Percentiles rank a stretch among this genome's conserved stretches.
Evolutionary conservation across 1,140 invertebrate genomes (phyloP).

Genomic region (Trachymyrmex cornetzi): DNA sequence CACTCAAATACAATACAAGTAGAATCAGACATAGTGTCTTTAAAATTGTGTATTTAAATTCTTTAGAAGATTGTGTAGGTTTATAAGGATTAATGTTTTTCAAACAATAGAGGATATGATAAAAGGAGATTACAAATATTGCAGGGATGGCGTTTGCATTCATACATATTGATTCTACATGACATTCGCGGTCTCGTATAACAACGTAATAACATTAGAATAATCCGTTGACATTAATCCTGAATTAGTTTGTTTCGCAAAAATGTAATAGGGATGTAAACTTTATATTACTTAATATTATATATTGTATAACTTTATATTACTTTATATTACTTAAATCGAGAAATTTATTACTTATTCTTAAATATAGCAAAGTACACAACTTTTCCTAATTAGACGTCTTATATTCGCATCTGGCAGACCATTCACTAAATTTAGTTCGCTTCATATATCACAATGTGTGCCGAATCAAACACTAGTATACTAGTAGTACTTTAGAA

Average conservation of each 20-base stretch:
- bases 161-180: neutral
- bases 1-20: too few relatives aligned
- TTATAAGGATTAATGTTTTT: too few relatives aligned
- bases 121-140: neutral
- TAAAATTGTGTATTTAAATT: too few relatives aligned
- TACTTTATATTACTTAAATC: neutral
- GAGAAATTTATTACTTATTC: neutral
- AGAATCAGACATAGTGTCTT: too few relatives aligned
- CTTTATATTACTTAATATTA: too few relatives aligned
- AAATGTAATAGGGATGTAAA: neutral
- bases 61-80: too few relatives aligned
- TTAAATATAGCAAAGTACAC: neutral
- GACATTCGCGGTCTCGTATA: neutral
- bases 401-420: neutral
- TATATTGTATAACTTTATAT: too few relatives aligned
- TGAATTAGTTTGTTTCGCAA: neutral
- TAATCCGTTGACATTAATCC: neutral
- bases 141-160: neutral
- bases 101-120: neutral
- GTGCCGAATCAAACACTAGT: slow-evolving; percentile 5
- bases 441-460: neutral
- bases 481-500: neutral
- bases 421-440: neutral
- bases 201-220: neutral
- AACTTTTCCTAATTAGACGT: neutral